These are phyloP conservation scores for Trochalopteron elliotii DNA, from an alignment of 2,113 vertebrate species.

Conservation along the genomic window DNA sequence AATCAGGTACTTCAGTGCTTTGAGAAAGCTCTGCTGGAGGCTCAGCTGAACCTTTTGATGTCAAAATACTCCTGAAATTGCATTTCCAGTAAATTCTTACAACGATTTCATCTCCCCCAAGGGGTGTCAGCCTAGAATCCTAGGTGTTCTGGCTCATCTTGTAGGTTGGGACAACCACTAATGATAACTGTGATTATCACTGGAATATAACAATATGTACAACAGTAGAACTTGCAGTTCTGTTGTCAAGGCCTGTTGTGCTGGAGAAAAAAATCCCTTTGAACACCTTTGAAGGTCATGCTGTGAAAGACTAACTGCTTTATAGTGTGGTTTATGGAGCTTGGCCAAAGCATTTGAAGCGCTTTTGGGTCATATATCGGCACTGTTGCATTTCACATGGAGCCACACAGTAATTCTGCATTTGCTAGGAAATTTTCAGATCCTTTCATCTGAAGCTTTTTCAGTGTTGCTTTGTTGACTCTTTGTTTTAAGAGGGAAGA, in stretches of 20 bases:
- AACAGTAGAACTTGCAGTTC: neutral
- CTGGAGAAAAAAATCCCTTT: neutral
- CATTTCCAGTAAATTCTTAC: neutral
- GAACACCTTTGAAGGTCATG: conserved; percentile 30
- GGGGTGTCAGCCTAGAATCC: neutral
- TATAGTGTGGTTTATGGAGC: conserved; percentile 26
- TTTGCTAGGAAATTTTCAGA: neutral
- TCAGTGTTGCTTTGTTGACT: neutral
- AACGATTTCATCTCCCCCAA: neutral
- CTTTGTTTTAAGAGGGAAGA: neutral
- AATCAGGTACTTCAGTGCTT: neutral
- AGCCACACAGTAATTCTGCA: neutral
- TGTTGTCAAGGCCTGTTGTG: conserved; percentile 12
- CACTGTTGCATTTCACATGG: neutral
- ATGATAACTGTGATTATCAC: neutral
- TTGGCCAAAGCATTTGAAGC: conserved; percentile 7
- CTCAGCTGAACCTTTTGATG: neutral
- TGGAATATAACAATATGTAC: neutral
- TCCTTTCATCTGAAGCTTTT: neutral
- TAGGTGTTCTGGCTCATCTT: conserved; percentile 9
- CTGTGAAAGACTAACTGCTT: conserved; percentile 6
- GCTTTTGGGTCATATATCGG: neutral
- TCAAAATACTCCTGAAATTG: neutral
- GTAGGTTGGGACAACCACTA: neutral
- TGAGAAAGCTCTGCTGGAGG: neutral